Conservation (phyloP, 2,888 invertebrate species). For the Cybosia mesomella region DNA sequence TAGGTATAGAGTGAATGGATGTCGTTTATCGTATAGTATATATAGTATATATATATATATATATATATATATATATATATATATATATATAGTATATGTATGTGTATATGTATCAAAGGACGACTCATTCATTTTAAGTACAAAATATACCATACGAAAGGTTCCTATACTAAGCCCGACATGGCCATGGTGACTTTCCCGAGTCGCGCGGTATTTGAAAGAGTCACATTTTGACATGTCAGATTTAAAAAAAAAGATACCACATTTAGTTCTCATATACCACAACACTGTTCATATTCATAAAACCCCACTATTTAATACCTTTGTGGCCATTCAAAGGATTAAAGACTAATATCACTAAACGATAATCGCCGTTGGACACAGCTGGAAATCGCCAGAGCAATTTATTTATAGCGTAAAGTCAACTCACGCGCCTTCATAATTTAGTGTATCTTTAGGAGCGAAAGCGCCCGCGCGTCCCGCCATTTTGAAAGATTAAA, state of each 20-base stretch:
- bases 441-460: slow-evolving; percentile 67
- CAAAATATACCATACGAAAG: too few species aligned
- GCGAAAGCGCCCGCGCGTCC: slow-evolving; percentile 73
- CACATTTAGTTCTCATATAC: neutral
- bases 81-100: too few species aligned
- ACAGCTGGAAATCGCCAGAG: slow-evolving; percentile 55
- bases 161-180: neutral
- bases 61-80: too few species aligned
- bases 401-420: slow-evolving; percentile 73
- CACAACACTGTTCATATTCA: neutral
- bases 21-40: too few species aligned
- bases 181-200: neutral
- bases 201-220: neutral
- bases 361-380: slow-evolving; percentile 45
- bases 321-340: slow-evolving; percentile 22
- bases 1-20: too few species aligned
- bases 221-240: neutral
- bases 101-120: too few species aligned
- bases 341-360: slow-evolving; percentile 42
- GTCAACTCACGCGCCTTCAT: slow-evolving; percentile 64
- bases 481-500: slow-evolving; percentile 39
- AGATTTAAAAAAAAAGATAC: neutral
- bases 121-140: neutral
- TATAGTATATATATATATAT: too few species aligned
- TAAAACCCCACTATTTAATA: slow-evolving; percentile 11